Base-by-base conservation (phyloP, 2,797 vertebrate species). In the Enoplosus armatus region DNA sequence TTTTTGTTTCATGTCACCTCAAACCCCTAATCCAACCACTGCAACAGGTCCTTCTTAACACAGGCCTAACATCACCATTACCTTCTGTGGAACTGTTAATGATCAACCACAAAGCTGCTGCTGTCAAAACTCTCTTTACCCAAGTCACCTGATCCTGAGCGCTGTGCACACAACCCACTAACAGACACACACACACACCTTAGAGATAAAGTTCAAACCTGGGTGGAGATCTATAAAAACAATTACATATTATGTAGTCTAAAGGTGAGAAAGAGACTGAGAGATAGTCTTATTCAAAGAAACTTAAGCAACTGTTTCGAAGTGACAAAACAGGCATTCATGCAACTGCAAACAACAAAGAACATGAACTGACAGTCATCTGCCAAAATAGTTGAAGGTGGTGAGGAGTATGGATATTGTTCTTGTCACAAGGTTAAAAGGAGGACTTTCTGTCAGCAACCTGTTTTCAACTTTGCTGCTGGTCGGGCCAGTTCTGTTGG, bases 81-180 rank as follows among this genome's bases (percentile, higher is more conserved):
- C 50, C 59, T 18, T 75, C 74, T 73, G 70, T 35, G 53, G n/a
- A 70, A 31, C 72, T 50, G 88, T 94, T 91, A 93, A 93, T 93
- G 50, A 91, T 92, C 84, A 87, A 87, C 92, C 79, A 87, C 77
- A 78, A 77, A 79, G 77, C 77, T 80, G 56, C 80, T 86, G 78
- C 75, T 84, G 72, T 88, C 79, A 78, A 65, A 77, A 73, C 74
- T 76, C 70, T 85, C 74, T 84, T 87, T 87, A 72, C 74, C 69
- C 43, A 67, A 64, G 81, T 91, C 90, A 88, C 80, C 86, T 90
- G 89, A 89, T 80, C 63, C 75, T 64, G 55, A 79, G 68, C 72
- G 54, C 72, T 80, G 64, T 45, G 65, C 75, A 80, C 72, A 62
- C 56, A 71, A 61, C 50, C 66, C 69, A 75, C 70, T 72, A 53